Evolutionary conservation across 2,888 invertebrate genomes (phyloP).

Genomic region (Cosmia trapezina): DNA sequence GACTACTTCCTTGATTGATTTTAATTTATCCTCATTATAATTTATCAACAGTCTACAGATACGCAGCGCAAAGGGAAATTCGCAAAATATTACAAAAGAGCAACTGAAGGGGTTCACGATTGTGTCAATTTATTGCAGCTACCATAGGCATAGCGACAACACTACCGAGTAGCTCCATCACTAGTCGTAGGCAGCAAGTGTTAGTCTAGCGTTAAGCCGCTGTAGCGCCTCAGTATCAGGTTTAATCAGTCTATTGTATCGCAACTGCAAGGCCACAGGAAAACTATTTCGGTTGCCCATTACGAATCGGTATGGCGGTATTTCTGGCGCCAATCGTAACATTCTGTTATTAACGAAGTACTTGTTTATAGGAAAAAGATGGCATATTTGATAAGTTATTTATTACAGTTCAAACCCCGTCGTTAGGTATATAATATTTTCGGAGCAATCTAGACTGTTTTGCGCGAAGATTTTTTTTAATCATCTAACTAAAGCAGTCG

Average conservation of each 20-base stretch:
- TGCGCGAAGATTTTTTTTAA: not conserved
- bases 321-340: conserved; percentile 34
- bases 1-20: not conserved
- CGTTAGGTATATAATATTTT: not conserved
- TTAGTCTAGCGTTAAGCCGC: conserved; percentile 2
- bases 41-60: not conserved
- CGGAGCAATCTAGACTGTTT: not conserved
- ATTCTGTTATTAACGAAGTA: conserved; percentile 21
- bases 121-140: conserved; percentile 1
- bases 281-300: conserved; percentile 48
- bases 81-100: conserved; percentile 1
- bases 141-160: not conserved
- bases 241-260: conserved; percentile 30
- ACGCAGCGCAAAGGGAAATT: not conserved
- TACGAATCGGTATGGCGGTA: conserved; percentile 31
- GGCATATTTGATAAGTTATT: too few relatives aligned
- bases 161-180: conserved; percentile 6
- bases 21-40: not conserved
- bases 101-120: not conserved
- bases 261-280: conserved; percentile 49
- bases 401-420: too few relatives aligned
- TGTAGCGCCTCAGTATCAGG: conserved; percentile 20
- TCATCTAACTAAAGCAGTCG: not conserved
- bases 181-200: conserved; percentile 11
- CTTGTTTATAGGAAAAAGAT: conserved; percentile 11